Percentiles rank a stretch among this genome's conserved stretches.
Evolutionary conservation across 2,888 invertebrate genomes (phyloP).

Genomic region (Eubasilissa splendida): DNA sequence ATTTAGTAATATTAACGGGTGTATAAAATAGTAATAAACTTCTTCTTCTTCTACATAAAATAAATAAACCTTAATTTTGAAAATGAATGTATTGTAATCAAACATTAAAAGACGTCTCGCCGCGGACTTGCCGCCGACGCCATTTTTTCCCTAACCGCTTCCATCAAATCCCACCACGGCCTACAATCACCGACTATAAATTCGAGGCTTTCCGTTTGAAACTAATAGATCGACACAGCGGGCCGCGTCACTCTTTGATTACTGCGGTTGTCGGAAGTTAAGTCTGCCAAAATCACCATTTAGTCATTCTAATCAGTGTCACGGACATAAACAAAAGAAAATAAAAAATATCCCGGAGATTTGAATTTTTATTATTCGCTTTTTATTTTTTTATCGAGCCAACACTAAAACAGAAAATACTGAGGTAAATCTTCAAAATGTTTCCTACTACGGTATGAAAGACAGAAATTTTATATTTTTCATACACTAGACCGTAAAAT

Average conservation of each 20-base stretch:
- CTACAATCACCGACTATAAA: slow-evolving; percentile 54
- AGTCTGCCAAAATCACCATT: slow-evolving; percentile 5
- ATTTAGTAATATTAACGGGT: too few species aligned
- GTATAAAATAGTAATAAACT: too few species aligned
- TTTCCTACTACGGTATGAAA: too few species aligned
- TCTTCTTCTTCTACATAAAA: too few species aligned
- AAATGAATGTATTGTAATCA: slow-evolving; percentile 43
- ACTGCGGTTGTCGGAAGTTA: slow-evolving; percentile 50
- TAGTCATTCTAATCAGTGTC: slow-evolving; percentile 22
- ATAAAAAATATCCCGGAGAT: too few species aligned
- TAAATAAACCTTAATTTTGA: slow-evolving; percentile 12
- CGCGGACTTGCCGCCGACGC: slow-evolving; percentile 33
- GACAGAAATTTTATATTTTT: too few species aligned
- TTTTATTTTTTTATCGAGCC: too few species aligned
- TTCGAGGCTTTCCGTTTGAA: slow-evolving; percentile 50
- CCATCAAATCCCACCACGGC: slow-evolving; percentile 50
- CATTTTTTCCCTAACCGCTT: slow-evolving; percentile 43
- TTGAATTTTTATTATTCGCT: too few species aligned
- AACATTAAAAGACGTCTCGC: slow-evolving; percentile 41
- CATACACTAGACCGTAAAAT: too few species aligned
- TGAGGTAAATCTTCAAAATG: too few species aligned
- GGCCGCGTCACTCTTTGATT: slow-evolving; percentile 51
- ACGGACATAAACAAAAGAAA: too few species aligned
- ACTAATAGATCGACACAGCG: slow-evolving; percentile 45
- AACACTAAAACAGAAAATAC: not conserved